phyloP scores from a whole-genome alignment of 2,888 invertebrate genomes.

The Polydesmus complanatus region DNA sequence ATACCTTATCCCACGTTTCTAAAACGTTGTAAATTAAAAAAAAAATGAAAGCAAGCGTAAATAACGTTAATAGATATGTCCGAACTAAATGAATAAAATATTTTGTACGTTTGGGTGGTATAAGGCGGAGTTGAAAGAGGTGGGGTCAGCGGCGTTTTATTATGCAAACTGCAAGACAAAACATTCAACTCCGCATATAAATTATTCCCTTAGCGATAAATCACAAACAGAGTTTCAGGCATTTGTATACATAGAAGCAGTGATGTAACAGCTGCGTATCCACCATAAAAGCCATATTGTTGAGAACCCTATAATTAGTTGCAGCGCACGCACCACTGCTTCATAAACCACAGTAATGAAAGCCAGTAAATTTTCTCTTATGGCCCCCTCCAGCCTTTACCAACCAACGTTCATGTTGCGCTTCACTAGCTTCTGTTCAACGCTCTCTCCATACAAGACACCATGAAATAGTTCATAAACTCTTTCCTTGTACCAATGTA shows the following conservation, averaged over 20 bases:
- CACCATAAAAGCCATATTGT: background rate
- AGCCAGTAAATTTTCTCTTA: background rate
- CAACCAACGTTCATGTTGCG: background rate
- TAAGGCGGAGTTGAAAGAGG: no score
- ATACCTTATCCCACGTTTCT: constrained; percentile 14
- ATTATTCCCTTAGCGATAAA: background rate
- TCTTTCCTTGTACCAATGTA: no score
- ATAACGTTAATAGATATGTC: background rate
- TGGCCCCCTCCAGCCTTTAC: background rate
- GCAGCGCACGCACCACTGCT: background rate
- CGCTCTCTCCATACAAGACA: no score
- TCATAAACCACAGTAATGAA: background rate
- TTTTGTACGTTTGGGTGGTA: background rate
- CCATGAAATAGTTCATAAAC: no score
- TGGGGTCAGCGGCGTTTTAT: background rate
- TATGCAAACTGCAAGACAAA: background rate
- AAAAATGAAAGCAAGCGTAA: no score
- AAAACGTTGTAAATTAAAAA: background rate
- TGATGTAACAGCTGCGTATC: background rate
- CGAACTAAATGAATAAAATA: no score
- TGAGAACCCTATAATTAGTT: background rate
- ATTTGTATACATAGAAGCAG: background rate
- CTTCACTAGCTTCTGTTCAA: background rate
- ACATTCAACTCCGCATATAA: background rate
- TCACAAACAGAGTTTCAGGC: background rate